Evolutionary conservation across 2,797 vertebrate species (phyloP).

Genomic region (Neosalanx taihuensis): DNA sequence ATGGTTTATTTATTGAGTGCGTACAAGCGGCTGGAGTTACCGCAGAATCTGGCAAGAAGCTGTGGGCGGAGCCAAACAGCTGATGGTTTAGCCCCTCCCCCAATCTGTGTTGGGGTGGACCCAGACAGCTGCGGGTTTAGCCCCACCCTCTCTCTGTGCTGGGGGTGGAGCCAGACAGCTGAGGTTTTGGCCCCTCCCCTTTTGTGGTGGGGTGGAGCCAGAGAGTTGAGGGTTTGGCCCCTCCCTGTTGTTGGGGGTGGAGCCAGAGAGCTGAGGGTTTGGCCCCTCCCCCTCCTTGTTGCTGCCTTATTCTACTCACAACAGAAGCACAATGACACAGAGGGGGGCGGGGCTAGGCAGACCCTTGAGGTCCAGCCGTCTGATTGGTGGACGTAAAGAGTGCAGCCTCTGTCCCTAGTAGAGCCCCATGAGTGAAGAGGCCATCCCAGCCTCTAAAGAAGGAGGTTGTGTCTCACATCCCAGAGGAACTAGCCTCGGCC

Average conservation of each 20-base stretch:
- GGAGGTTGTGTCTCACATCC: constrained; percentile 56
- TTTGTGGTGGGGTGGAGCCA: constrained; percentile 51
- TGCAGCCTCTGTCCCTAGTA: constrained; percentile 11
- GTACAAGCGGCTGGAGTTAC: constrained; percentile 70
- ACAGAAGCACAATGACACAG: constrained; percentile 72
- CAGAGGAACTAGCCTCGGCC: constrained; percentile 67
- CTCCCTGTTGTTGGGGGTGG: constrained; percentile 50
- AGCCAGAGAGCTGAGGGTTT: constrained; percentile 48
- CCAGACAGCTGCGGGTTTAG: no score
- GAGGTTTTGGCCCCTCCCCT: no score
- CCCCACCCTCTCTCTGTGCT: no score
- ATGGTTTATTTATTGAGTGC: constrained; percentile 81
- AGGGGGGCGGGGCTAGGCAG: constrained; percentile 33
- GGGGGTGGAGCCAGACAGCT: no score
- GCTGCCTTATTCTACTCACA: constrained; percentile 62
- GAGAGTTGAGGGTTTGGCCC: no score
- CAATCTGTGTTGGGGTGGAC: neutral
- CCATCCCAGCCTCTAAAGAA: constrained; percentile 47
- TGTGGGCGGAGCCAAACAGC: constrained; percentile 56
- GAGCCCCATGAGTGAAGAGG: constrained; percentile 9
- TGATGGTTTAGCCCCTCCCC: constrained; percentile 57
- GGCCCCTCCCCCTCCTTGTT: constrained; percentile 48
- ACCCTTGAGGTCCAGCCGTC: neutral
- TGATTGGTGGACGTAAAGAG: neutral
- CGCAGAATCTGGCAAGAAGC: constrained; percentile 59